A percentile compares a stretch with the other conserved stretches of the same genome.
Evolutionary conservation across 2,113 vertebrate genomes (phyloP).

Genomic region (Ailurus styani): DNA sequence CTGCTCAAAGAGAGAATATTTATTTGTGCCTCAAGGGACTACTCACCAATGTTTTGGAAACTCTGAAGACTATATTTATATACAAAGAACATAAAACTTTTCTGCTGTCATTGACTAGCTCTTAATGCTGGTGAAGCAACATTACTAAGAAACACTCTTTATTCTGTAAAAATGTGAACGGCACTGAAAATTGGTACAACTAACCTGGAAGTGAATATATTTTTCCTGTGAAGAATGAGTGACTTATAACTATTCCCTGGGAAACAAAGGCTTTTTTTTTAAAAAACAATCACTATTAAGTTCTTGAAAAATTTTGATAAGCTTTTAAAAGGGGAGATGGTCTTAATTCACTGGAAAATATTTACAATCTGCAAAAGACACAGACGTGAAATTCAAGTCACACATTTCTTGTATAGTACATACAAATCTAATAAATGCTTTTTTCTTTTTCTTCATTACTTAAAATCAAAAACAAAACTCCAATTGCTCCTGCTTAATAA

Average conservation of each 20-base stretch:
- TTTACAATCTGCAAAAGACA: constrained; percentile 8
- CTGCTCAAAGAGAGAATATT: constrained; percentile 18
- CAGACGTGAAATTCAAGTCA: neutral
- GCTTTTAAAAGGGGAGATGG: neutral
- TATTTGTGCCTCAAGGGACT: constrained; percentile 48
- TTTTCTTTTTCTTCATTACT: neutral
- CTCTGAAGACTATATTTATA: constrained; percentile 25
- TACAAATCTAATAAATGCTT: neutral
- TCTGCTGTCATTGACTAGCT: constrained; percentile 13
- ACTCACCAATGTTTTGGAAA: constrained; percentile 64
- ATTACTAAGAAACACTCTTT: neutral
- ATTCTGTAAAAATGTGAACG: neutral
- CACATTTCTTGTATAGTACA: neutral
- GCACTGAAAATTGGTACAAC: neutral
- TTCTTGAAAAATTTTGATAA: constrained; percentile 32
- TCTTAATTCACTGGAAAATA: neutral
- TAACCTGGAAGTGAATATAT: neutral
- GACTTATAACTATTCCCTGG: neutral
- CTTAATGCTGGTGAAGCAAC: neutral
- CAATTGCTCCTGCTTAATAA: neutral
- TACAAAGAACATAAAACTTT: constrained; percentile 41
- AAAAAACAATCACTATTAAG: too few species aligned
- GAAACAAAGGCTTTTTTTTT: neutral
- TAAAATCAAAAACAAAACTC: neutral
- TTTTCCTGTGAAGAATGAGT: neutral